Evolutionary conservation across 2,888 invertebrate species (phyloP), one percentile per base, ranked within the genome.

Genomic region (Drosophila aldrichi): DNA sequence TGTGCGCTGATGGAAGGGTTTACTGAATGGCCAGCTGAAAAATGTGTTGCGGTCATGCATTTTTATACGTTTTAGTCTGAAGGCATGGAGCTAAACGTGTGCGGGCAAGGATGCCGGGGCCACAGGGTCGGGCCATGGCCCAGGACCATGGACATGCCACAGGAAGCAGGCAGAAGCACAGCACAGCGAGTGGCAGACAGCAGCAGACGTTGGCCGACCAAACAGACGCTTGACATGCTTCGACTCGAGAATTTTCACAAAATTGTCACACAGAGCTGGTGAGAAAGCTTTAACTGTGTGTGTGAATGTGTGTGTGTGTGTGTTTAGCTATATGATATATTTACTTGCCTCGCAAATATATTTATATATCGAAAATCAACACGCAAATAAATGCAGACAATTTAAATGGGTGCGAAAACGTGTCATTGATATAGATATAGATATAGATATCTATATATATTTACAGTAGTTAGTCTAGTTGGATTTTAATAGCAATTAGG

Each of bases 31-130:
- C 52, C 68, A 59, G 65, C 59, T 81, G 84, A 86, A 76, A 83
- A 83, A 85, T 89, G 84, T 85, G 71, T 89, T 87, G 90, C 72
- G 86, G 86, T 89, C 90, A 89, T 89, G 86, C 88, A 86, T 85
- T 85, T 82, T 86, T 79, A 80, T 86, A 77, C 70, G 68, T 66
- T 81, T 79, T 62, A 59, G 63, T 70, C 64, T 75, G 77, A 25
- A 9, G 38, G 38, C 40, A 44, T 56, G 20, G 16, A 46, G 65
- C 63, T 61, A 58, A 72, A 34, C 74, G 61, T 73, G 67, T 73
- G 65, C 74, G 74, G 69, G 58, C 46, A 66, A 57, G 79, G 75
- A 63, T 62, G 66, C 41, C 48, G 67, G 65, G 71, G 54, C 69
- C 41, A 56, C 52, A 69, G 54, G 60, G 66, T 52, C 49, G 51